A percentile compares a stretch with the other conserved stretches of the same genome.
phyloP scores from a whole-genome alignment of 2,797 vertebrate species.

The Heliangelus exortis region DNA sequence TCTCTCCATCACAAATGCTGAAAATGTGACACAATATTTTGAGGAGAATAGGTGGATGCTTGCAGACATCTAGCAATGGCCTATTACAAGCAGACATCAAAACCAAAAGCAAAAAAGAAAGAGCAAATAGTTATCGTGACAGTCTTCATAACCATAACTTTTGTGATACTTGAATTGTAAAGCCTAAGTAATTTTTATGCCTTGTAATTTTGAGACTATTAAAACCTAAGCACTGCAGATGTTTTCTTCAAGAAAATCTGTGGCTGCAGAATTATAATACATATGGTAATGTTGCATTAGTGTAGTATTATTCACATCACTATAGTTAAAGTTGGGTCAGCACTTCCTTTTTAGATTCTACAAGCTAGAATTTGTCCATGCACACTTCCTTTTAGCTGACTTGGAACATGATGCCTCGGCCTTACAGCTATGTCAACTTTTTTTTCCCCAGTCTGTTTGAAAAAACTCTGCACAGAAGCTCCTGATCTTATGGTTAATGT shows the following conservation, averaged over 20 bases:
- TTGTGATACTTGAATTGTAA: conserved; percentile 21
- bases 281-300: conserved; percentile 55
- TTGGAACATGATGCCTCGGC: conserved; percentile 33
- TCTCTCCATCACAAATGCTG: not conserved
- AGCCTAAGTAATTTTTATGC: conserved; percentile 34
- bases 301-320: conserved; percentile 46
- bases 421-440: not conserved
- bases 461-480: not conserved
- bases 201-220: conserved; percentile 56
- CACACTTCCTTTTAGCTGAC: conserved; percentile 5
- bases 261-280: conserved; percentile 26
- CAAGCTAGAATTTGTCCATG: conserved; percentile 10
- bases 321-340: conserved; percentile 60
- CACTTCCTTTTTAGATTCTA: conserved; percentile 45
- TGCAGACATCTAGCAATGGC: not conserved
- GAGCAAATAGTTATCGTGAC: not conserved
- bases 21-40: not conserved
- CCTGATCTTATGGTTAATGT: not conserved
- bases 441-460: not conserved
- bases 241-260: conserved; percentile 28
- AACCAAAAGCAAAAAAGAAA: not conserved
- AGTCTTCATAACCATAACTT: conserved; percentile 18
- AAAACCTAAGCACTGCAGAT: conserved; percentile 45
- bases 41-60: not conserved
- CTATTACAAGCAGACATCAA: not conserved